Percentiles rank a stretch among this genome's conserved stretches.
Evolutionary conservation across 2,797 vertebrate species (phyloP).

Genomic region (Dipus sagitta): DNA sequence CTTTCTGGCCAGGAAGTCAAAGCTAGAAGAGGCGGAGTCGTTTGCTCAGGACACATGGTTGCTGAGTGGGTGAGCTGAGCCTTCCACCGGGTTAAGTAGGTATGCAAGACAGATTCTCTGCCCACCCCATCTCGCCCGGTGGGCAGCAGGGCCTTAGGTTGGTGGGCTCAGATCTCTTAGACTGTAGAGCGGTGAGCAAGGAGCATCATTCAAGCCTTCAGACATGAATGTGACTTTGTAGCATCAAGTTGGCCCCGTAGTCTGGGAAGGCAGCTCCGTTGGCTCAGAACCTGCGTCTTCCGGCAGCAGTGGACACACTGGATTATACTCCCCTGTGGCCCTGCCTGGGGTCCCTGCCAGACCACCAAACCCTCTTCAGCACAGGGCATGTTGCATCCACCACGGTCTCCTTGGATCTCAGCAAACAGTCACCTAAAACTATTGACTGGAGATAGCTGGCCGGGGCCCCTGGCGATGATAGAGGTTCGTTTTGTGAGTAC

Average conservation of each 20-base stretch:
- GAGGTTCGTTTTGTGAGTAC: not conserved
- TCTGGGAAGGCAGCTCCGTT: not conserved
- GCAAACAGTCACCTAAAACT: not conserved
- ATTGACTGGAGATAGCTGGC: not conserved
- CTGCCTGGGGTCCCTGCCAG: not conserved
- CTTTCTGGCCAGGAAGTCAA: not conserved
- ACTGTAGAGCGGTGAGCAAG: not conserved
- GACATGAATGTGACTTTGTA: not conserved
- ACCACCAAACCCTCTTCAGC: not conserved
- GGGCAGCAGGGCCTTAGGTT: not conserved
- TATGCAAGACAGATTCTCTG: not conserved
- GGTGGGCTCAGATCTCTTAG: not conserved
- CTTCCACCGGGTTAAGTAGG: not conserved
- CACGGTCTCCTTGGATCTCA: not conserved
- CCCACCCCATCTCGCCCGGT: not conserved
- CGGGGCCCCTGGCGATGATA: not conserved
- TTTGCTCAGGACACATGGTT: not conserved
- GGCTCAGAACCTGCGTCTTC: not conserved
- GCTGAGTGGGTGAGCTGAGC: not conserved
- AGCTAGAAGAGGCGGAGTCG: not conserved
- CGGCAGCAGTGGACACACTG: not conserved
- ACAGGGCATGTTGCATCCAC: not conserved
- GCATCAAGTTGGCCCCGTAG: not conserved
- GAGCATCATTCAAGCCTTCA: not conserved
- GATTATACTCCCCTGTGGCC: not conserved